Evolutionary conservation across 2,113 vertebrate species (phyloP).

Genomic region (Nettapus auritus): DNA sequence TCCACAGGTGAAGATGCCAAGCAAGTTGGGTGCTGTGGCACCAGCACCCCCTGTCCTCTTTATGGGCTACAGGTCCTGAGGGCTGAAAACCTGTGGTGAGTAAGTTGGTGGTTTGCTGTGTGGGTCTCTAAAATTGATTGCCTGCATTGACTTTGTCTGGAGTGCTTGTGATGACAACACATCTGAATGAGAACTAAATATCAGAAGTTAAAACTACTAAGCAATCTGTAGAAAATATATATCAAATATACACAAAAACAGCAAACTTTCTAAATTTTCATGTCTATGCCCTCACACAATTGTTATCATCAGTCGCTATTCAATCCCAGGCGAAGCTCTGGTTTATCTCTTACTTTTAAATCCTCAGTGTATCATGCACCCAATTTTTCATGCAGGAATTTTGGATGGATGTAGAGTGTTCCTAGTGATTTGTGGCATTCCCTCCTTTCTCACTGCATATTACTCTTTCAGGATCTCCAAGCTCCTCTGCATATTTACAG

Average conservation of each 20-base stretch:
- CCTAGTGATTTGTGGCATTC: neutral
- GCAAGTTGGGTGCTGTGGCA: neutral
- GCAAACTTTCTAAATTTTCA: neutral
- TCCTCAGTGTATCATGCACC: neutral
- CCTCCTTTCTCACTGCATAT: neutral
- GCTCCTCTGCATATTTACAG: neutral
- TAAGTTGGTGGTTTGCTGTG: neutral
- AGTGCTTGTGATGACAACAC: neutral
- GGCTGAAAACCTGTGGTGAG: neutral
- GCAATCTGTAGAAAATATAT: neutral
- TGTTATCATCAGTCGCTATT: neutral
- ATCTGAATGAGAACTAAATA: neutral
- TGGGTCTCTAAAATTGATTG: neutral
- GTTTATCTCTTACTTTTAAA: neutral
- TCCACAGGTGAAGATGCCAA: neutral
- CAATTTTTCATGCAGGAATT: no score
- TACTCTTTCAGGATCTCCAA: neutral
- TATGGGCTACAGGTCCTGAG: neutral
- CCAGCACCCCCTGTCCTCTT: neutral
- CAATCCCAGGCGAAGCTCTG: neutral
- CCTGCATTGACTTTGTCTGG: neutral
- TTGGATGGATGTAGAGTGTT: neutral
- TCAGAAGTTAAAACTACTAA: neutral
- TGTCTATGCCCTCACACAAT: neutral
- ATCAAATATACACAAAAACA: neutral